phyloP scores from a whole-genome alignment of 2,888 invertebrate species.

The Hoplodrina ambigua region DNA sequence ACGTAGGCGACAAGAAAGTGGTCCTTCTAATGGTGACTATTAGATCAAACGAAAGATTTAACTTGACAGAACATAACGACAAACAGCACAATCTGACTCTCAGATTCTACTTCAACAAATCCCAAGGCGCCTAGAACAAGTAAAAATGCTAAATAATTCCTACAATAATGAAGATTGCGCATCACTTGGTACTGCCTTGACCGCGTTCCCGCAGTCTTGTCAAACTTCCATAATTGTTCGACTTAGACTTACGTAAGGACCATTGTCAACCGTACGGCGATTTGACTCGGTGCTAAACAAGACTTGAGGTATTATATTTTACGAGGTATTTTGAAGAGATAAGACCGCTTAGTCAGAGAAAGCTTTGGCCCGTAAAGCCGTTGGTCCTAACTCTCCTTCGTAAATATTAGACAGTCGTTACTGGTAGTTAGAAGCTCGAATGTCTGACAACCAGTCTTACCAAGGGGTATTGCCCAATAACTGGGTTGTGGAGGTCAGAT shows the following conservation, averaged over 20 bases:
- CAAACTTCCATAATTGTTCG: slow-evolving; percentile 70
- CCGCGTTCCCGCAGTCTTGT: slow-evolving; percentile 70
- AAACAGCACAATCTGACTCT: slow-evolving; percentile 22
- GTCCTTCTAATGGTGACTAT: not conserved
- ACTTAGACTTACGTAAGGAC: slow-evolving; percentile 65
- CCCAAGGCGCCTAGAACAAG: slow-evolving; percentile 28
- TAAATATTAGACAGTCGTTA: no score
- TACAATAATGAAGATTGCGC: slow-evolving; percentile 58
- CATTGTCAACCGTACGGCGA: slow-evolving; percentile 60
- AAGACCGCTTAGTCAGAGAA: not conserved
- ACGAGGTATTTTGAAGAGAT: not conserved
- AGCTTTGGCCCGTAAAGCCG: not conserved
- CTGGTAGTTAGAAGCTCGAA: no score
- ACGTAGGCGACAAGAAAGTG: not conserved
- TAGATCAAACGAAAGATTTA: not conserved
- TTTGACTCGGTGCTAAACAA: slow-evolving; percentile 33
- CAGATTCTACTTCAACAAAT: slow-evolving; percentile 32
- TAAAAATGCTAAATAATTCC: slow-evolving; percentile 59
- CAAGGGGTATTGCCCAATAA: no score
- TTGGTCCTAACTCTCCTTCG: no score
- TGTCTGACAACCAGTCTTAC: no score
- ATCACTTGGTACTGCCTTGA: slow-evolving; percentile 67
- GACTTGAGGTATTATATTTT: slow-evolving; percentile 18
- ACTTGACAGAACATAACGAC: not conserved
- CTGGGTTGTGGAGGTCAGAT: no score